phyloP scores from a whole-genome alignment of 2,888 invertebrate species.

The Hyles lineata region DNA sequence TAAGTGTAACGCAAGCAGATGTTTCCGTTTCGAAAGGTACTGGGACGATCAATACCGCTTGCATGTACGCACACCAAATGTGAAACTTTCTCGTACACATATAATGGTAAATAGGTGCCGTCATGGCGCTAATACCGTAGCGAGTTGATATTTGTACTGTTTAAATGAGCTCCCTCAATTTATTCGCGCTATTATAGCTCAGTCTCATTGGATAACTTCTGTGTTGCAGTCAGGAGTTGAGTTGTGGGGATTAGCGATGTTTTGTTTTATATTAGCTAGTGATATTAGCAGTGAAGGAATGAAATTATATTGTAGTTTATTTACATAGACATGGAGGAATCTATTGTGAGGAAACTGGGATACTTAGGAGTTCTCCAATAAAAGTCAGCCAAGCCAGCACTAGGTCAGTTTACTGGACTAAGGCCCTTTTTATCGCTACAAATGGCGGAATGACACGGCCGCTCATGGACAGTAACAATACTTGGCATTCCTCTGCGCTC shows the following conservation, averaged over 20 bases:
- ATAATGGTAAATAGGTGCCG: conserved; percentile 8
- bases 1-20: conserved; percentile 45
- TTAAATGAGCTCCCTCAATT: background rate
- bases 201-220: background rate
- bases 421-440: too few species aligned
- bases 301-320: too few species aligned
- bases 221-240: background rate
- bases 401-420: too few species aligned
- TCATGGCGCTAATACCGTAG: background rate
- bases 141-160: conserved; percentile 10
- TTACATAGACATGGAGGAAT: too few species aligned
- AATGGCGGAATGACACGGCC: too few species aligned
- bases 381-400: too few species aligned
- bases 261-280: background rate
- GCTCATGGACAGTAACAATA: too few species aligned
- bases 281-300: background rate
- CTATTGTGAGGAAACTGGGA: background rate
- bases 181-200: background rate
- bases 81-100: conserved; percentile 15
- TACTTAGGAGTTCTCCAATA: too few species aligned
- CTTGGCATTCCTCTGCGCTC: too few species aligned
- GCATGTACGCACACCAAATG: conserved; percentile 37
- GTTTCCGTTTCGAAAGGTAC: conserved; percentile 46
- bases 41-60: conserved; percentile 43
- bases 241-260: background rate